A percentile compares a stretch with the other conserved stretches of the same genome.
Conservation (phyloP, 64 coral and sea anemone genomes). For the Trachythela sp. region DNA sequence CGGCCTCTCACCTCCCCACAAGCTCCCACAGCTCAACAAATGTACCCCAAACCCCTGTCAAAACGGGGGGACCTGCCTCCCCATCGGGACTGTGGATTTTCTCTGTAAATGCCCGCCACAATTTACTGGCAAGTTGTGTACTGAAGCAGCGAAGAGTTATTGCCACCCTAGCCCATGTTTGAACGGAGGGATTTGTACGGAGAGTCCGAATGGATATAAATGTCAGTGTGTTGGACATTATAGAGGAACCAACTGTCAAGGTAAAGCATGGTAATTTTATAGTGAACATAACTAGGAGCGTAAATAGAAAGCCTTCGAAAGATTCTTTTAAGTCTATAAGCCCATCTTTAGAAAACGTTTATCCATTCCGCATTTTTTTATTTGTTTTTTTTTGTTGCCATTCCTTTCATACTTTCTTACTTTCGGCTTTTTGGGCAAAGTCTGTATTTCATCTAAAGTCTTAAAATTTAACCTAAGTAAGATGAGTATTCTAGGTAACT, state of each 20-base stretch:
- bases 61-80: not conserved
- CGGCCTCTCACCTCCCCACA: not conserved
- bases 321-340: no score
- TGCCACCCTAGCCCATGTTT: slow-evolving; percentile 82
- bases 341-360: no score
- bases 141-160: not conserved
- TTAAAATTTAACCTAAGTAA: no score
- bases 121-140: not conserved
- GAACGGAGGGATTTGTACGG: slow-evolving; percentile 61
- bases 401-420: no score
- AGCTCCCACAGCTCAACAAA: not conserved
- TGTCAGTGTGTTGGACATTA: slow-evolving; percentile 81
- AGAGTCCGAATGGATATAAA: slow-evolving; percentile 65
- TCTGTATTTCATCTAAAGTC: no score
- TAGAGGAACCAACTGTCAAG: slow-evolving; percentile 76
- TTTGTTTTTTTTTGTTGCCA: no score
- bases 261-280: slow-evolving; percentile 7
- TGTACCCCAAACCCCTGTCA: not conserved
- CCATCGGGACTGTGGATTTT: not conserved
- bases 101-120: not conserved
- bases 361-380: no score
- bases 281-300: no score
- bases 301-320: no score
- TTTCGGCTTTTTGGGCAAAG: no score
- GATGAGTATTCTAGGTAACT: no score